Evolutionary conservation across 2,797 vertebrate genomes (phyloP).

Genomic region (Pseudomugil tenellus): DNA sequence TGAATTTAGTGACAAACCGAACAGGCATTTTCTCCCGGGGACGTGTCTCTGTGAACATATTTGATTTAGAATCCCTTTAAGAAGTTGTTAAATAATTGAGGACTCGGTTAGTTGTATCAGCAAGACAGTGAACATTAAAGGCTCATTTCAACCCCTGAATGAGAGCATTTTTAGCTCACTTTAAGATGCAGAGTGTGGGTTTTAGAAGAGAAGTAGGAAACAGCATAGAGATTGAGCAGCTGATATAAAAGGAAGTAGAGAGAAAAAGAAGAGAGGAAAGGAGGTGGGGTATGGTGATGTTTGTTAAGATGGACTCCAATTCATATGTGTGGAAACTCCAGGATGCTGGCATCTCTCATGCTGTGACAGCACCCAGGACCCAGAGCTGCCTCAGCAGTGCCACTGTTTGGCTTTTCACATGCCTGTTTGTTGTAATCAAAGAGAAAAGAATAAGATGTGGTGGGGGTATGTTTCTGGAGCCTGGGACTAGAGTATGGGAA

Average conservation of each 20-base stretch:
- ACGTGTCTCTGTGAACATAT: conserved; percentile 65
- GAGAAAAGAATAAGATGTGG: conserved; percentile 45
- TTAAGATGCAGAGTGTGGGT: conserved; percentile 25
- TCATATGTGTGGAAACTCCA: conserved; percentile 62
- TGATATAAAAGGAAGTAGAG: conserved; percentile 58
- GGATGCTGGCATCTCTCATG: conserved; percentile 64
- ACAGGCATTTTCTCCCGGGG: conserved; percentile 61
- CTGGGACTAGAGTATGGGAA: conserved; percentile 73
- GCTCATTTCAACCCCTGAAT: conserved; percentile 32
- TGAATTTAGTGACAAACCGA: conserved; percentile 71
- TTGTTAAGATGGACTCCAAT: conserved; percentile 53
- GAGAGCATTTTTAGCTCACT: conserved; percentile 38
- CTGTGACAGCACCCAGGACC: conserved; percentile 67
- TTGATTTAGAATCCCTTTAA: conserved; percentile 76
- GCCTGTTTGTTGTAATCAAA: conserved; percentile 71
- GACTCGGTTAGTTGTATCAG: conserved; percentile 59
- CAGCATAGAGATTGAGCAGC: conserved; percentile 38
- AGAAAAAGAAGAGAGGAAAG: conserved; percentile 65
- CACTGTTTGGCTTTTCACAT: conserved; percentile 66
- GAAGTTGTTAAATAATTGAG: conserved; percentile 76
- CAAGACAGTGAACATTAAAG: conserved; percentile 36
- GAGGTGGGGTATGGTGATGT: conserved; percentile 64
- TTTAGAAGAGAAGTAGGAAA: conserved; percentile 37
- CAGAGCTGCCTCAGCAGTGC: conserved; percentile 57
- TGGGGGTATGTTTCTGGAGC: conserved; percentile 46